Evolutionary conservation across 2,888 invertebrate species (phyloP).

Genomic region (Volucella inanis): DNA sequence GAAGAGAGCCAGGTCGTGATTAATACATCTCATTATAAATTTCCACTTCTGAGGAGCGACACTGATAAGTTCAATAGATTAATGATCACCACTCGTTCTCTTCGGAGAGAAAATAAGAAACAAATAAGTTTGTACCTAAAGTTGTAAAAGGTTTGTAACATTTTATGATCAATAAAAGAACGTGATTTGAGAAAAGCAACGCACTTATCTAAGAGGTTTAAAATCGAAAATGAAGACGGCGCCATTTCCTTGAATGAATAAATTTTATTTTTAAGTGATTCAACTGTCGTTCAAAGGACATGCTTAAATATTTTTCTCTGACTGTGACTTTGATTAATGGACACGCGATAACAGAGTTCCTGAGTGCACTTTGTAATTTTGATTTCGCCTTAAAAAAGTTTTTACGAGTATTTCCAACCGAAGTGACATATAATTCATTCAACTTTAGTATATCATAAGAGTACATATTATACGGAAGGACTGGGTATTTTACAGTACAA

Average conservation of each 20-base stretch:
- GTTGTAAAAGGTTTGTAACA: constrained; percentile 60
- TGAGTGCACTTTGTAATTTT: neutral
- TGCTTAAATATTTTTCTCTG: constrained; percentile 1
- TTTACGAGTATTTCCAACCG: no score
- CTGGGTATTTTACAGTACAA: no score
- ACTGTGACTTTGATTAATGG: constrained; percentile 26
- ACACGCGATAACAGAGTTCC: no score
- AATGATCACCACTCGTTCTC: constrained; percentile 51
- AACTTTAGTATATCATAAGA: no score
- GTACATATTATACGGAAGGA: no score
- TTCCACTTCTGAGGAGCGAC: constrained; percentile 57
- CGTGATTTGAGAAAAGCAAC: constrained; percentile 41
- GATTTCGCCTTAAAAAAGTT: neutral
- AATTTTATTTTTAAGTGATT: constrained; percentile 25
- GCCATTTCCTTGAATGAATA: constrained; percentile 46
- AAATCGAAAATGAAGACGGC: constrained; percentile 42
- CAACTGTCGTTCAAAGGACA: constrained; percentile 19
- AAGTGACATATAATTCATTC: no score
- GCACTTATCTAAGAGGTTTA: constrained; percentile 50
- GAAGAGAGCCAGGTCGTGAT: constrained; percentile 60
- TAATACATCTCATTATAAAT: constrained; percentile 71
- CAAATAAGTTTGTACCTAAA: constrained; percentile 46
- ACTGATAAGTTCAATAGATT: constrained; percentile 68
- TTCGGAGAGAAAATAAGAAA: constrained; percentile 11
- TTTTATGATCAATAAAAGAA: constrained; percentile 65